These are phyloP conservation scores for Iguana delicatissima DNA, from an alignment of 2,797 vertebrate species.

Conservation along the genomic window DNA sequence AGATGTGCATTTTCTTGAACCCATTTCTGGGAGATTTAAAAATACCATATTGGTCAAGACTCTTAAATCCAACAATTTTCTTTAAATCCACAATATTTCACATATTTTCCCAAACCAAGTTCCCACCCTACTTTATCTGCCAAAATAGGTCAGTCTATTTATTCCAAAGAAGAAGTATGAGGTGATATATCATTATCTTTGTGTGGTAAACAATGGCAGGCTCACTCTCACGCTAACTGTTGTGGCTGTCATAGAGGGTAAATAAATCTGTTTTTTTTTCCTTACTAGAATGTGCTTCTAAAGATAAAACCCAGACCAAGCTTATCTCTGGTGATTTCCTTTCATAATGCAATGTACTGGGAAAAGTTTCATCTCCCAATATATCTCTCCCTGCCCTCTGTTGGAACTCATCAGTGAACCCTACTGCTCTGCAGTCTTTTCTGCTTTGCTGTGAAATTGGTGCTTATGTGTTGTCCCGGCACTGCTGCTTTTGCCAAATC, in stretches of 20 bases:
- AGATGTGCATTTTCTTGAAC: no score
- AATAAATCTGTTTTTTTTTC: slow-evolving; percentile 27
- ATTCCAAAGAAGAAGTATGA: not conserved
- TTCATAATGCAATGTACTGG: slow-evolving; percentile 40
- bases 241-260: not conserved
- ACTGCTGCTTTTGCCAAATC: slow-evolving; percentile 40
- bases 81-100: no score
- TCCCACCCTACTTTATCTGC: not conserved
- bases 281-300: not conserved
- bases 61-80: no score
- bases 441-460: slow-evolving; percentile 41
- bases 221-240: not conserved
- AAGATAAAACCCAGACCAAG: slow-evolving; percentile 24
- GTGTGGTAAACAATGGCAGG: not conserved
- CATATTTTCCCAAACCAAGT: not conserved
- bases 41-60: no score
- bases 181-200: not conserved
- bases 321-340: slow-evolving; percentile 13
- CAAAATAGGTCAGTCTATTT: not conserved
- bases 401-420: slow-evolving; percentile 44
- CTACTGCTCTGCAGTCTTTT: slow-evolving; percentile 35
- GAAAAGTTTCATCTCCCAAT: slow-evolving; percentile 34
- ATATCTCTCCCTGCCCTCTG: slow-evolving; percentile 49
- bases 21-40: no score
- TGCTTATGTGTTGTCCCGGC: slow-evolving; percentile 21